Percentiles rank a stretch among this genome's conserved stretches.
Evolutionary conservation across 2,113 vertebrate species (phyloP).

Genomic region (Toxostoma redivivum): DNA sequence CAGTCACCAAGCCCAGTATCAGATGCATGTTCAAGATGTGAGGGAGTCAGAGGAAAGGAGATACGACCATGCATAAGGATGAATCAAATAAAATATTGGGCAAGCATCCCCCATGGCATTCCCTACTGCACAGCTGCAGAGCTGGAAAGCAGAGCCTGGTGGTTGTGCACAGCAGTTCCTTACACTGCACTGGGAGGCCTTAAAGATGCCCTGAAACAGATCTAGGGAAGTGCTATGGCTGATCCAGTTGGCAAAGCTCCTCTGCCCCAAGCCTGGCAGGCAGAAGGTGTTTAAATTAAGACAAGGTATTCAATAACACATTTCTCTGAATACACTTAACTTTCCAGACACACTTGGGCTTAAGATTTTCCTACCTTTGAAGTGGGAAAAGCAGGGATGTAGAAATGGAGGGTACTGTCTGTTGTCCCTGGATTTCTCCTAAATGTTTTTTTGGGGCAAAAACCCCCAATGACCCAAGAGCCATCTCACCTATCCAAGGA

Average conservation of each 20-base stretch:
- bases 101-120: not conserved
- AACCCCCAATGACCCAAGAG: not conserved
- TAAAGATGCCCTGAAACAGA: not conserved
- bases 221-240: not conserved
- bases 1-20: not conserved
- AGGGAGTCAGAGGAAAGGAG: not conserved
- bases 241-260: not conserved
- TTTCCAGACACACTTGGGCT: not conserved
- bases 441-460: not conserved
- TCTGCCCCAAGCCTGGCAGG: not conserved
- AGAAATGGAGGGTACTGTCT: not conserved
- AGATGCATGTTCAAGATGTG: not conserved
- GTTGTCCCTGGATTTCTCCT: not conserved
- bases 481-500: not conserved
- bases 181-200: not conserved
- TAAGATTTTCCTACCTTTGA: not conserved
- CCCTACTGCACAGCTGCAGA: not conserved
- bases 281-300: not conserved
- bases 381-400: not conserved
- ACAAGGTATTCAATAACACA: not conserved
- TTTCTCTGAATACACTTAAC: not conserved
- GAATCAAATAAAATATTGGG: not conserved
- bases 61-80: not conserved
- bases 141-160: not conserved
- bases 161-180: not conserved